Conservation (phyloP, 2,797 vertebrate genomes). For the Pyrrhura leucotis region DNA sequence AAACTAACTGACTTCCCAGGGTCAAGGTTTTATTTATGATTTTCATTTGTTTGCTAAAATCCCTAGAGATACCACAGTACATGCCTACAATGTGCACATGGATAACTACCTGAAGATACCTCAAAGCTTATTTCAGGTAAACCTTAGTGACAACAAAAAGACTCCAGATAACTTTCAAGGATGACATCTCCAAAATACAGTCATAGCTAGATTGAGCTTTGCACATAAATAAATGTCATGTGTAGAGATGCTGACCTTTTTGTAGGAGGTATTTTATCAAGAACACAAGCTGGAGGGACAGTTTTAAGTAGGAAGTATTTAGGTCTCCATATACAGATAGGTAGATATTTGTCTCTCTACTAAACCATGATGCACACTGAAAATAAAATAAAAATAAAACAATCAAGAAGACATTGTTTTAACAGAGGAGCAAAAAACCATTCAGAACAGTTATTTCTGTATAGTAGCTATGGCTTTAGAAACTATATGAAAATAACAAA, state of each 20-base stretch:
- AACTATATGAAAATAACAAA: background rate
- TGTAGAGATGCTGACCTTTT: background rate
- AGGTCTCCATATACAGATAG: background rate
- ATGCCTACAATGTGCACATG: background rate
- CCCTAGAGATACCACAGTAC: background rate
- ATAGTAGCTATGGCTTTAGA: background rate
- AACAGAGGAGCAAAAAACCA: background rate
- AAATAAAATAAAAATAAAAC: background rate
- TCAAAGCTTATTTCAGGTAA: background rate
- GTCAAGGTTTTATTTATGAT: background rate
- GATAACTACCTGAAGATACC: background rate
- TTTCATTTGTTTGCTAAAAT: background rate
- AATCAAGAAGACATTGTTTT: background rate
- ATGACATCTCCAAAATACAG: background rate
- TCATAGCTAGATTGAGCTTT: background rate
- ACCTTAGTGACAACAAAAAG: background rate
- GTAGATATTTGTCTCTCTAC: background rate
- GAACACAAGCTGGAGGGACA: background rate
- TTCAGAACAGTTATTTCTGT: background rate
- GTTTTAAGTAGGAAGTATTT: background rate
- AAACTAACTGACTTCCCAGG: background rate
- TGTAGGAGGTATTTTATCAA: background rate
- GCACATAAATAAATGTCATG: background rate
- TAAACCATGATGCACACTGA: background rate
- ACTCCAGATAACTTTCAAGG: background rate